phyloP scores from a whole-genome alignment of 2,888 invertebrate genomes.

The Bhutanitis thaidina region DNA sequence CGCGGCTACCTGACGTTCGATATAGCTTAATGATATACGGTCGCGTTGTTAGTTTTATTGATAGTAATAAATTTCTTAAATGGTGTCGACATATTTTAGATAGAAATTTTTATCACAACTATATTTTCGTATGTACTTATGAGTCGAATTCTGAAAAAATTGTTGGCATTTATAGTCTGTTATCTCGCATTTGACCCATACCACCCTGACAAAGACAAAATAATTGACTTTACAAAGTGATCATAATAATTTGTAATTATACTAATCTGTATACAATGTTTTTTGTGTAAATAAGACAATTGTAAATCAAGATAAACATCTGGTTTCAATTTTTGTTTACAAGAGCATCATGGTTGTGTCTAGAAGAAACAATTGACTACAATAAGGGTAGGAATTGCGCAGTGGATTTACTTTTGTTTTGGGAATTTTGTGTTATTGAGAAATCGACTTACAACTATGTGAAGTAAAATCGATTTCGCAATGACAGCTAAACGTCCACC shows the following conservation, averaged over 20 bases:
- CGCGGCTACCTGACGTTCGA: no score
- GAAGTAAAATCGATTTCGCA: neutral
- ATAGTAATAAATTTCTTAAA: no score
- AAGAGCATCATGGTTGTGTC: slow-evolving; percentile 10
- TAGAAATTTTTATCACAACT: no score
- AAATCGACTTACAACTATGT: slow-evolving; percentile 4
- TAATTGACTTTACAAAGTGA: slow-evolving; percentile 15
- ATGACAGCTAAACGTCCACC: neutral
- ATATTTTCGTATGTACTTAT: no score
- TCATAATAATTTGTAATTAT: slow-evolving; percentile 7
- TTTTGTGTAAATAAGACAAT: slow-evolving; percentile 17
- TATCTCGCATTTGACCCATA: no score
- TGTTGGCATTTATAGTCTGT: no score
- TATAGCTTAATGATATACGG: no score
- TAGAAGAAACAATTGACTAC: slow-evolving; percentile 2
- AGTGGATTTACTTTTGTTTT: neutral
- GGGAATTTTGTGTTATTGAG: neutral
- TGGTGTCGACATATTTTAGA: no score
- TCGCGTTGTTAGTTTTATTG: no score
- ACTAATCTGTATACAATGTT: slow-evolving; percentile 9
- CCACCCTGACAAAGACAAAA: no score
- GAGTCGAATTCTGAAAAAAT: no score
- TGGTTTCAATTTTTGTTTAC: neutral
- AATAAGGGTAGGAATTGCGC: slow-evolving; percentile 1
- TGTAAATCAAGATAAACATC: slow-evolving; percentile 3